Base-by-base conservation (phyloP, 2,888 invertebrate genomes). In the Polymixis lichenea region DNA sequence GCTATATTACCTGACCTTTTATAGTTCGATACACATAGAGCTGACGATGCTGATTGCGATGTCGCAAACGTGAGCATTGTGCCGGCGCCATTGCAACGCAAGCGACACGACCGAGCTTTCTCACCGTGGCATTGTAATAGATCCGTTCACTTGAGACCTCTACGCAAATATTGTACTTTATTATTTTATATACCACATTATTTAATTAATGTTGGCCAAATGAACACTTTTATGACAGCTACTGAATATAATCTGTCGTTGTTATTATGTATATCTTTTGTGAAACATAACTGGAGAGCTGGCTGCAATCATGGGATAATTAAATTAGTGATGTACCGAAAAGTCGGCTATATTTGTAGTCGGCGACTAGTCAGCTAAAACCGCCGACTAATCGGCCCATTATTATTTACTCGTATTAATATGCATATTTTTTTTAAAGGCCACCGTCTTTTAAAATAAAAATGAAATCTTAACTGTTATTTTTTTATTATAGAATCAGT, bases 71-170 rank as follows among this genome's bases (percentile, higher is more conserved):
- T 89, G 89, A 87, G 90, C 91, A 91, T 92, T 92, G 91, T 91
- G 83, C 84, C n/a, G 78, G 84, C 88, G 87, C 85, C 82, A 46
- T 84, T 86, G 90, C 91, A 85, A 32, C 85, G 90, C 90, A 84
- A 86, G 86, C 90, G 89, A 89, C 85, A 85, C 86, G 86, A 83
- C 73, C 86, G 90, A 93, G 94, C 94, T 95, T 95, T 95, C 94
- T 94, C 93, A 91, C 91, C 89, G 91, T 92, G 93, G 94, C 93
- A 94, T 94, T 95, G 93, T 93, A 92, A 91, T 90, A 90, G 90
- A 92, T 91, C 92, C 94, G 91, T 93, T 94, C 94, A 94, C 94
- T 93, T 90, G 86, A 92, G 91, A 92, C 93, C 91, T 93, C 90
- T 91, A 90, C 89, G 85, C 88, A 89, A 91, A 93, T 91, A 88